A percentile compares a stretch with the other conserved stretches of the same genome.
Conservation (phyloP, 2,888 invertebrate genomes). For the Pandemis corylana region DNA sequence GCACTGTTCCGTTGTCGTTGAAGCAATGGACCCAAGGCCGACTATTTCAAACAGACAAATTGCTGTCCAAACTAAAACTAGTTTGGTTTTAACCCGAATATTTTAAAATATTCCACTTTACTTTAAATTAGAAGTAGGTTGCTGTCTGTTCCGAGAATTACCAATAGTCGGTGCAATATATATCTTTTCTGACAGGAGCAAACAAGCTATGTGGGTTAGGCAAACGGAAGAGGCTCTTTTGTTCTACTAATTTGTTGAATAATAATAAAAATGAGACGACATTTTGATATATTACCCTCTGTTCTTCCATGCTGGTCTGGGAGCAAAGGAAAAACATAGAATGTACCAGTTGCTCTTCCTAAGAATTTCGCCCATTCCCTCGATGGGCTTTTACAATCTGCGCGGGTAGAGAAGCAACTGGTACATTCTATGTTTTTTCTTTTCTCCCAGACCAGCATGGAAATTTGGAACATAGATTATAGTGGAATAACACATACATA, state of each 20-base stretch:
- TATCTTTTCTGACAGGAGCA: constrained; percentile 22
- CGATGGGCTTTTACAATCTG: no score
- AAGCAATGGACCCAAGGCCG: background rate
- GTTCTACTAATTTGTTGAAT: constrained; percentile 15
- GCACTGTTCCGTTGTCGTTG: background rate
- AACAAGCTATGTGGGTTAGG: constrained; percentile 21
- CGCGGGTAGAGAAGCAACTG: no score
- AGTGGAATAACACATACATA: no score
- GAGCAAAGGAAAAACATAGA: no score
- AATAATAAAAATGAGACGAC: background rate
- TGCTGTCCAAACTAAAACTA: constrained; percentile 17
- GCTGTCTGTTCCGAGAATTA: constrained; percentile 15
- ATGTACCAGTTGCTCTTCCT: no score
- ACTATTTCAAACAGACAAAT: constrained; percentile 7
- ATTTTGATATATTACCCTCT: background rate
- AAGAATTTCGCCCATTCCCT: no score
- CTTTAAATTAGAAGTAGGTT: constrained; percentile 18
- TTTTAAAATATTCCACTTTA: constrained; percentile 4
- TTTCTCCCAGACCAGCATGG: no score
- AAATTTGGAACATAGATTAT: no score
- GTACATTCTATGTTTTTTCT: no score
- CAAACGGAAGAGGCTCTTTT: constrained; percentile 14
- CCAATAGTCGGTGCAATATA: constrained; percentile 17
- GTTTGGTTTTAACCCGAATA: constrained; percentile 4
- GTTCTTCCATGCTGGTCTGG: no score